phyloP scores from a whole-genome alignment of 1,140 invertebrate genomes.

The Megalonaias nervosa region DNA sequence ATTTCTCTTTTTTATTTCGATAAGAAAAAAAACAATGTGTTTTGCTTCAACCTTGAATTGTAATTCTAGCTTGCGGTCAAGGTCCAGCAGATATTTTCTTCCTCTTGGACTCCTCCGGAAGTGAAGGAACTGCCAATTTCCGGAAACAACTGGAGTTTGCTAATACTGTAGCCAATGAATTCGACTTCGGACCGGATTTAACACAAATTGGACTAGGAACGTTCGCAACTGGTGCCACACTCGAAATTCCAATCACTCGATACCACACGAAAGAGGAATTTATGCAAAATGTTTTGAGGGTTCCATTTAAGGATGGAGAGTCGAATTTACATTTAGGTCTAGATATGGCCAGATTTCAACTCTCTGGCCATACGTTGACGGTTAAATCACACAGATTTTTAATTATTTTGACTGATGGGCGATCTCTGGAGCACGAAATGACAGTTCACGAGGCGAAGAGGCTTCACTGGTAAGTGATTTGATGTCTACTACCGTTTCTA shows the following conservation, averaged over 20 bases:
- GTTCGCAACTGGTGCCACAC: slow-evolving; percentile 5
- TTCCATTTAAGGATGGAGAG: slow-evolving; percentile 14
- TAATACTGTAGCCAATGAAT: slow-evolving; percentile 33
- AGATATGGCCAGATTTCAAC: too few relatives aligned
- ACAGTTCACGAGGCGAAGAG: slow-evolving; percentile 10
- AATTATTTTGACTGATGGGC: slow-evolving; percentile 49
- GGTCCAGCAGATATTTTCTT: slow-evolving; percentile 49
- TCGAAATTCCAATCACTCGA: slow-evolving; percentile 10
- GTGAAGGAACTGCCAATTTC: slow-evolving; percentile 22
- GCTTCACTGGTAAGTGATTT: slow-evolving; percentile 12
- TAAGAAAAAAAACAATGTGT: not conserved
- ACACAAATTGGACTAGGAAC: slow-evolving; percentile 20
- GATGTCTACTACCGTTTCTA: too few relatives aligned
- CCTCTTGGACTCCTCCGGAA: slow-evolving; percentile 41
- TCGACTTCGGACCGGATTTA: not conserved
- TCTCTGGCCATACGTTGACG: too few relatives aligned
- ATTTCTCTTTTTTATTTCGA: too few relatives aligned
- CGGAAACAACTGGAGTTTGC: slow-evolving; percentile 23
- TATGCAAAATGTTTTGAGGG: slow-evolving; percentile 18
- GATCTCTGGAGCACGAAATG: slow-evolving; percentile 20
- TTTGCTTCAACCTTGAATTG: too few relatives aligned
- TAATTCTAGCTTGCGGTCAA: slow-evolving; percentile 35
- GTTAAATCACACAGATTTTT: too few relatives aligned
- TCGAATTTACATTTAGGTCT: too few relatives aligned
- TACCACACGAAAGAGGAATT: slow-evolving; percentile 16